Base-by-base conservation (phyloP, 2,797 vertebrate genomes). In the Cossypha caffra region DNA sequence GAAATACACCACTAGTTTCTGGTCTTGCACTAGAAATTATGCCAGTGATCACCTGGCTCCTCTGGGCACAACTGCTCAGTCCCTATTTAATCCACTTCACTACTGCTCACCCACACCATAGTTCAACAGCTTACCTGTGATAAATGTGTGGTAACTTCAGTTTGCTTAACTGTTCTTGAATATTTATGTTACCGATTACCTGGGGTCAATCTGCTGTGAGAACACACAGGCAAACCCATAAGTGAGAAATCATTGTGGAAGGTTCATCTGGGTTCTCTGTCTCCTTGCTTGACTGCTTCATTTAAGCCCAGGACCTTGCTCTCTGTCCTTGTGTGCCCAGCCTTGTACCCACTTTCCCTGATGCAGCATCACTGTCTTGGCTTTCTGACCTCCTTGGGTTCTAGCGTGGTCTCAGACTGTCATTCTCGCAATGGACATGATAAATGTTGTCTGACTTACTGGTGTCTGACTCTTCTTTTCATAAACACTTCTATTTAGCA, bases 361-460 rank as follows among this genome's bases (percentile, higher is more conserved):
- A 35, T 18, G 26, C 5, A 0, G 11, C 13, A 7, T 58, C 1
- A 0, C 24, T 62, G 35, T 12, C n/a, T 37, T 52, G 33, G 23
- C 16, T 62, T 84, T 43, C 16, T 61, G 66, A 11, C 10, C 37
- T 62, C 33, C 43, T 35, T 52, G 31, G 18, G 13, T 52, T 11
- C 1, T 31, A 61, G 9, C 2, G 3, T 64, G 20, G 4, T 79
- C 57, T 63, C 20, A 67, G 40, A 45, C 11, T 43, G 28, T 9
- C 33, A 13, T 17, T 66, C 20, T 73, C 24, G 13, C 18, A 52
- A 17, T 28, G 68, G 51, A 33, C 15, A 7, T 45, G 29, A 47
- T 16, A 37, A 31, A 25, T 37, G 8, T 28, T 15, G 9, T 19
- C 35, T 58, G 26, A 48, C 17, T 69, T 62, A 3, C 23, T 57